These are phyloP conservation scores for Andrena haemorrhoa DNA, from an alignment of 2,888 invertebrate genomes.

Conservation along the genomic window DNA sequence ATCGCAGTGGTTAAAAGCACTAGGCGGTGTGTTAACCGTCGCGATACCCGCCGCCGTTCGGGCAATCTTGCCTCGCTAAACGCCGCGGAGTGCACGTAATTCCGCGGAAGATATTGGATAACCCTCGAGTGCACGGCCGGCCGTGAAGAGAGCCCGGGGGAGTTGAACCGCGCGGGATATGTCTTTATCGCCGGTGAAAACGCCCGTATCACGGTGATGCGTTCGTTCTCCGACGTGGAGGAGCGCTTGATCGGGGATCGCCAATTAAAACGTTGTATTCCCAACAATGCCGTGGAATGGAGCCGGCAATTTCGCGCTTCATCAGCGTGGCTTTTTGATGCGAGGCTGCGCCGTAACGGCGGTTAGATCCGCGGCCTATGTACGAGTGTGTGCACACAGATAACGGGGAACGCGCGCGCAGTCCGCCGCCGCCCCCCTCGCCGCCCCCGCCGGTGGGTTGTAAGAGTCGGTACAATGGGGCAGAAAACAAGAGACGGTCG, in stretches of 20 bases:
- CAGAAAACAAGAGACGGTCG: constrained; percentile 82
- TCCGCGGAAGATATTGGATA: constrained; percentile 67
- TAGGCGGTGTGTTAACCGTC: constrained; percentile 50
- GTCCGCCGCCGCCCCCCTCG: constrained; percentile 1
- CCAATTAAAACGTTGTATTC: constrained; percentile 70
- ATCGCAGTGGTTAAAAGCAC: constrained; percentile 70
- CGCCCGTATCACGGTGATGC: constrained; percentile 61
- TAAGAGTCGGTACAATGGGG: constrained; percentile 80
- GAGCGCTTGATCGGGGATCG: constrained; percentile 66
- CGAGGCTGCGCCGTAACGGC: constrained; percentile 30
- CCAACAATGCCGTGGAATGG: constrained; percentile 59
- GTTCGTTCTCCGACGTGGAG: constrained; percentile 62
- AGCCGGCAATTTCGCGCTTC: constrained; percentile 67
- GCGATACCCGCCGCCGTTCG: constrained; percentile 47
- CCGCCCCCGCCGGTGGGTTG: constrained; percentile 40
- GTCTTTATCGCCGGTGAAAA: constrained; percentile 66
- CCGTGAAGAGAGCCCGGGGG: constrained; percentile 44
- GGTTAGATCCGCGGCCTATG: background rate
- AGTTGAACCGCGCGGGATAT: constrained; percentile 63
- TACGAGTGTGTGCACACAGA: constrained; percentile 16
- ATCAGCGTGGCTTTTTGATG: constrained; percentile 66
- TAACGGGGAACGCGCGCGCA: constrained; percentile 4
- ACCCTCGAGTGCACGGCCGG: constrained; percentile 61
- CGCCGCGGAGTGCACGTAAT: constrained; percentile 66
- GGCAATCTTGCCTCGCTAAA: constrained; percentile 64